These are phyloP conservation scores for Chironomus striatipennis DNA, from an alignment of 1,140 invertebrate species.

Conservation along the genomic window DNA sequence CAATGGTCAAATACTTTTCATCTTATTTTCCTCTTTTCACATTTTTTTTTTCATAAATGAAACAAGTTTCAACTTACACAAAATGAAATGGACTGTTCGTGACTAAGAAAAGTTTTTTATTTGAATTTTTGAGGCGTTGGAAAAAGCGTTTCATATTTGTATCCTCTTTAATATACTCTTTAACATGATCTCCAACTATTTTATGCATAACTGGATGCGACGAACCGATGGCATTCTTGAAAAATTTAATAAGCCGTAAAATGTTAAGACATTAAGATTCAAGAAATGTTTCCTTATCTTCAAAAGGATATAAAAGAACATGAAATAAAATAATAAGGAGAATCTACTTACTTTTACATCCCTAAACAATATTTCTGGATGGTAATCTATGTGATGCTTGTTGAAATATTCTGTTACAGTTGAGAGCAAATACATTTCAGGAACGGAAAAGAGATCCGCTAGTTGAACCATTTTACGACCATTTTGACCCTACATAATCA, in stretches of 20 bases:
- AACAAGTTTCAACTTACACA: slow-evolving; percentile 64
- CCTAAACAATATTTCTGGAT: slow-evolving; percentile 90
- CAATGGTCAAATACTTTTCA: no score
- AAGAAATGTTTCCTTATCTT: slow-evolving; percentile 1
- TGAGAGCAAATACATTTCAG: slow-evolving; percentile 88
- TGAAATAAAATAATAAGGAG: slow-evolving; percentile 17
- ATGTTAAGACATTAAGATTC: slow-evolving; percentile 24
- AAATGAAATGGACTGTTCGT: slow-evolving; percentile 96
- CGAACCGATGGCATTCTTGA: slow-evolving; percentile 77
- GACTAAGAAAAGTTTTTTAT: slow-evolving; percentile 90
- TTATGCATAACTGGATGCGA: slow-evolving; percentile 89
- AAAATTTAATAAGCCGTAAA: slow-evolving; percentile 28
- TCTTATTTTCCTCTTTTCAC: no score
- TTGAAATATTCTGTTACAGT: slow-evolving; percentile 92
- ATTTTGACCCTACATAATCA: slow-evolving; percentile 42
- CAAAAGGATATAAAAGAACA: slow-evolving; percentile 24
- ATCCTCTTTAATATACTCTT: slow-evolving; percentile 74
- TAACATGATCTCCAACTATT: slow-evolving; percentile 67
- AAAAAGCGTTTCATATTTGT: slow-evolving; percentile 67
- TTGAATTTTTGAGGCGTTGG: slow-evolving; percentile 56
- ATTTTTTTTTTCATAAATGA: no score
- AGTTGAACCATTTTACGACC: slow-evolving; percentile 85
- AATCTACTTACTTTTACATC: slow-evolving; percentile 74
- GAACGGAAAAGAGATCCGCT: slow-evolving; percentile 94
- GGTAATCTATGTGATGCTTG: slow-evolving; percentile 81